Percentiles rank a stretch among this genome's conserved stretches.
Evolutionary conservation across 2,797 vertebrate genomes (phyloP).

Genomic region (Otolemur crassicaudatus): DNA sequence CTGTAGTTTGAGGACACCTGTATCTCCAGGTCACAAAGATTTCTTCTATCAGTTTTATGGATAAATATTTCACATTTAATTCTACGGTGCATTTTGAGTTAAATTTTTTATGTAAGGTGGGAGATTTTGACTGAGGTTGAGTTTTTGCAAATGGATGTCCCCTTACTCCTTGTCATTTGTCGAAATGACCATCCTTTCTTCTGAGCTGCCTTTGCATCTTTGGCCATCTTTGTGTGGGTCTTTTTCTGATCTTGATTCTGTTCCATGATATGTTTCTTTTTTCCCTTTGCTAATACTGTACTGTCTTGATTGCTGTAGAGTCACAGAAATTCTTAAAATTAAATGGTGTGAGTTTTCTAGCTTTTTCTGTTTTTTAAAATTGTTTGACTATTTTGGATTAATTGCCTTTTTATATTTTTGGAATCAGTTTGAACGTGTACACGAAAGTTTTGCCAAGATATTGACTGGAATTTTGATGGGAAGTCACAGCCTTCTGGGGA

Average conservation of each 20-base stretch:
- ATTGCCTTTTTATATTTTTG: not conserved
- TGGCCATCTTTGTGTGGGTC: not conserved
- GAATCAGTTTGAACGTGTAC: not conserved
- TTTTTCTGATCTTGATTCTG: not conserved
- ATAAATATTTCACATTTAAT: not conserved
- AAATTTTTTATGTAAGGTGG: not conserved
- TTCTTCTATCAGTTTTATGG: not conserved
- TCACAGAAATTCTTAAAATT: not conserved
- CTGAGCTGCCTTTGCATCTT: not conserved
- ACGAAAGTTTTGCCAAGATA: not conserved
- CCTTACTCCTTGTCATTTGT: not conserved
- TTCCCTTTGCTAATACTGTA: not conserved
- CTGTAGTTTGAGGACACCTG: too few relatives aligned
- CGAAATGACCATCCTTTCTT: not conserved
- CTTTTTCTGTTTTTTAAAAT: not conserved
- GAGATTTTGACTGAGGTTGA: not conserved
- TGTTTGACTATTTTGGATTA: not conserved
- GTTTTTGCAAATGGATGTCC: not conserved
- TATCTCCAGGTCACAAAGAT: not conserved
- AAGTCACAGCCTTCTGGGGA: constrained; percentile 85
- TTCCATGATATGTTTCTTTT: not conserved
- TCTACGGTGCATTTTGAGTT: not conserved
- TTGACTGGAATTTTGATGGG: constrained; percentile 39
- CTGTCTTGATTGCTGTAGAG: not conserved
- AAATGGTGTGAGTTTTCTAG: not conserved